Evolutionary conservation across 2,113 vertebrate genomes (phyloP).

Genomic region (Tautogolabrus adspersus): DNA sequence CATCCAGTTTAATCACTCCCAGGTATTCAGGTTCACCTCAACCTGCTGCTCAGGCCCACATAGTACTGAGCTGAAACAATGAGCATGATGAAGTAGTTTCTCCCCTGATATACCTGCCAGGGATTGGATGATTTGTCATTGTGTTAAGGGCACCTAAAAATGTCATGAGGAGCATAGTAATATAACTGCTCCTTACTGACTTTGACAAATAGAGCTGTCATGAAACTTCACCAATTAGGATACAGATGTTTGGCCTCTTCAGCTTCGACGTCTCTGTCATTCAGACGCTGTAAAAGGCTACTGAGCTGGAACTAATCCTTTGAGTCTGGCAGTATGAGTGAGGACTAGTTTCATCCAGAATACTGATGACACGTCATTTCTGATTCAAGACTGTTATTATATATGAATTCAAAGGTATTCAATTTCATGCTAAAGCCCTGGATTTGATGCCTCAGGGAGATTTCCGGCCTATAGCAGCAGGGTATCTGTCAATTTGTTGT

Average conservation of each 20-base stretch:
- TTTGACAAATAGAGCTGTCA: constrained; percentile 59
- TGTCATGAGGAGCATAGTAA: constrained; percentile 36
- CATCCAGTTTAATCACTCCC: constrained; percentile 43
- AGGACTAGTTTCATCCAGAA: constrained; percentile 30
- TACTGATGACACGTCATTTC: constrained; percentile 54
- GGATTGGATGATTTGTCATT: constrained; percentile 47
- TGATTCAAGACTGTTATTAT: constrained; percentile 4
- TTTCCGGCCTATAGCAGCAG: constrained; percentile 6
- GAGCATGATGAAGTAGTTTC: constrained; percentile 29
- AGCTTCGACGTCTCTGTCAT: constrained; percentile 17
- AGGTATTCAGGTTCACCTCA: constrained; percentile 28
- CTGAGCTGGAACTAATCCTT: constrained; percentile 50
- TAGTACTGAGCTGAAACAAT: constrained; percentile 3
- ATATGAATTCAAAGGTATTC: constrained; percentile 58
- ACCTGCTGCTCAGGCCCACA: constrained; percentile 24
- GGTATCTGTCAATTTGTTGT: constrained; percentile 17
- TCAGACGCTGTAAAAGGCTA: constrained; percentile 11
- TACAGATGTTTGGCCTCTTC: constrained; percentile 54
- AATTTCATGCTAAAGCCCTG: constrained; percentile 54
- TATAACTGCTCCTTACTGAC: constrained; percentile 24
- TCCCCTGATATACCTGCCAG: constrained; percentile 23
- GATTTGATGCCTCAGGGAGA: constrained; percentile 26
- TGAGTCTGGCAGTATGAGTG: constrained; percentile 48
- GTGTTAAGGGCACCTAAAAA: constrained; percentile 54
- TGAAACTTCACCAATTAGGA: constrained; percentile 45